Evolutionary conservation across 2,113 vertebrate genomes (phyloP), one percentile per base, ranked within the genome.

Genomic region (Caranx ignobilis): DNA sequence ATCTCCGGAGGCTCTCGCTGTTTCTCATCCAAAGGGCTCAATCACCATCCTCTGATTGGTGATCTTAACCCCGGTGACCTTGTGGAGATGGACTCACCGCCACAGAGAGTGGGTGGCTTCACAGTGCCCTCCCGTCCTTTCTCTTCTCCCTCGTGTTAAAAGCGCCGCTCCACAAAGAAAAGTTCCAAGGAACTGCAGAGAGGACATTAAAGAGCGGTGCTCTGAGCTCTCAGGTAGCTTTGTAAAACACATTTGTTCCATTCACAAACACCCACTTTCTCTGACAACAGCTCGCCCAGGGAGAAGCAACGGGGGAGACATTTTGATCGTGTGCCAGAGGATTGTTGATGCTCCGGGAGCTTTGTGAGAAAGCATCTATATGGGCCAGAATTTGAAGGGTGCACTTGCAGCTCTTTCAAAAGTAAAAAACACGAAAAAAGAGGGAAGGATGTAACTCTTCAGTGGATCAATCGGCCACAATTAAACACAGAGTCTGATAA

Each of bases 31-130:
- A 45, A 54, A 70, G 47, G 74, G 75, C 71, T 88, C 91, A 89
- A 89, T 92, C 90, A 86, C 75, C 70, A 55, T 69, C 60, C 65
- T 76, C 82, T 91, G 84, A 93, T 91, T 93, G 90, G 86, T 61
- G 67, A 87, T 86, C 65, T 89, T 93, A 90, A 88, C 84, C 81
- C 74, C 50, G 1, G 26, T 9, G 84, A 88, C 86, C 88, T 70
- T n/a, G 8, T 31, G 45, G 62, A 89, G 55, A 89, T 82, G 77
- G 78, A 90, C 81, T 67, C 50, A 26, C 64, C 19, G 13, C 11
- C 3, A 6, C n/a, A 0, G 67, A 32, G 62, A 32, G 67, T 69
- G 63, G 66, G 63, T 52, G 56, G 75, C 81, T 71, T 82, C 10
- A 5, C 60, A 11, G 31, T 73, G 34, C 48, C 61, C 37, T 16